These are phyloP conservation scores for Drosophila paulistorum DNA, from an alignment of 1,140 invertebrate genomes.

Conservation along the genomic window DNA sequence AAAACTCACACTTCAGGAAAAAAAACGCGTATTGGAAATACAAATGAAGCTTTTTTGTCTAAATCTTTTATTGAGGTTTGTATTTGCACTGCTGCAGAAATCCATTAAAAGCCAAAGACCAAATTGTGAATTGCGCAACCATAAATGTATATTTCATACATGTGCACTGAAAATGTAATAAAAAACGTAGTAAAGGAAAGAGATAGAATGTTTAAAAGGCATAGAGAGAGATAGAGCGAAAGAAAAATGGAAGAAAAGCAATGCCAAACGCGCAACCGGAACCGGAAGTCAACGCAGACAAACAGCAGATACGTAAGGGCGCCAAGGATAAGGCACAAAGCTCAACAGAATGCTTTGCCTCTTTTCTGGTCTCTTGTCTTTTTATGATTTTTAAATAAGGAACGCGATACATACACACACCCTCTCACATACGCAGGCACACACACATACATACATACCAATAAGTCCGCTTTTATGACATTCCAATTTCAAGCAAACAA, in stretches of 20 bases:
- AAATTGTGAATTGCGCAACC: constrained; percentile 33
- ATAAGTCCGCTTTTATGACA: constrained; percentile 67
- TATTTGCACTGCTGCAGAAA: constrained; percentile 48
- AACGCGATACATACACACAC: constrained; percentile 16
- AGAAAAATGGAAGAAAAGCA: constrained; percentile 39
- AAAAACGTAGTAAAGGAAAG: constrained; percentile 34
- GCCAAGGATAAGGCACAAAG: constrained; percentile 44
- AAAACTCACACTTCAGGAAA: no score
- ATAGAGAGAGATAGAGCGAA: constrained; percentile 14
- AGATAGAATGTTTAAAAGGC: not conserved
- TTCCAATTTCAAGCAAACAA: constrained; percentile 71
- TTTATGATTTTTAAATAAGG: constrained; percentile 61
- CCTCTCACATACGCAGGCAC: constrained; percentile 43
- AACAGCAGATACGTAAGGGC: constrained; percentile 63
- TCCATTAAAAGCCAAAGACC: constrained; percentile 47
- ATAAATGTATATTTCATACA: constrained; percentile 24
- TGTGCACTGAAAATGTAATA: constrained; percentile 60
- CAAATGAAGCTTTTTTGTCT: not conserved
- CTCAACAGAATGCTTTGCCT: constrained; percentile 33
- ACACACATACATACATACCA: constrained; percentile 18
- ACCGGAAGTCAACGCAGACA: constrained; percentile 71
- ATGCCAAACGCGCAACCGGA: constrained; percentile 69
- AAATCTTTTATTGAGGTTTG: constrained; percentile 28
- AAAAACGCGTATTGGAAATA: no score
- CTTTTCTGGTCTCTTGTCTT: constrained; percentile 19